These are phyloP conservation scores for Pterostichus madidus DNA, from an alignment of 2,888 invertebrate genomes.

Conservation along the genomic window DNA sequence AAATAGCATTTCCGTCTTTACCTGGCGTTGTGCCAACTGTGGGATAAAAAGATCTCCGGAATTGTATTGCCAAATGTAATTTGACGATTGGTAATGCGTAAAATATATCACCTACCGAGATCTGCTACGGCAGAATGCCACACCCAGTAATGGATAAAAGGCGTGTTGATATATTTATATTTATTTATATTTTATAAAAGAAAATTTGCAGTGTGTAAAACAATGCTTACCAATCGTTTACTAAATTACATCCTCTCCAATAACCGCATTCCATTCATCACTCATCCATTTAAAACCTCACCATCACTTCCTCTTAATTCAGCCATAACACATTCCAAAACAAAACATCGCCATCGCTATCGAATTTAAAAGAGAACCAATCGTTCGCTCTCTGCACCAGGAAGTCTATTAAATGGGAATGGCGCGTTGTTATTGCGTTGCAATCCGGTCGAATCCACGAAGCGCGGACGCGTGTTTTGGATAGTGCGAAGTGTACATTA, in stretches of 20 bases:
- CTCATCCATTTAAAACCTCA: not conserved
- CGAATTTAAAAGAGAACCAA: conserved; percentile 5
- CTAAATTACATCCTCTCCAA: not conserved
- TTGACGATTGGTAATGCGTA: too few species aligned
- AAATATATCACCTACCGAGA: too few species aligned
- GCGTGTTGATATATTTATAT: too few species aligned
- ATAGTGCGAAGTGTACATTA: not conserved
- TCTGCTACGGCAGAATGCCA: too few species aligned
- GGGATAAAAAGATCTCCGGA: too few species aligned
- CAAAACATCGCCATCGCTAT: not conserved
- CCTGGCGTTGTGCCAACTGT: too few species aligned
- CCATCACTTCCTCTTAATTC: not conserved
- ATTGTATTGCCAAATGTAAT: too few species aligned
- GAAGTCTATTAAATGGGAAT: not conserved
- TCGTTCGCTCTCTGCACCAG: not conserved
- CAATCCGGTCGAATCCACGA: not conserved
- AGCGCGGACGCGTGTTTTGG: too few species aligned
- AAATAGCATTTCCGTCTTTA: too few species aligned
- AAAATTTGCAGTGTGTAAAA: too few species aligned
- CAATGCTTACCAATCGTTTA: not conserved
- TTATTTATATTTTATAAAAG: too few species aligned
- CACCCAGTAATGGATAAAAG: too few species aligned
- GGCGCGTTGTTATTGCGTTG: not conserved
- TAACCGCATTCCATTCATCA: not conserved
- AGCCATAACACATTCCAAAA: not conserved